Evolutionary conservation across 2,888 invertebrate genomes (phyloP).

Genomic region (Drosophila sordidula): DNA sequence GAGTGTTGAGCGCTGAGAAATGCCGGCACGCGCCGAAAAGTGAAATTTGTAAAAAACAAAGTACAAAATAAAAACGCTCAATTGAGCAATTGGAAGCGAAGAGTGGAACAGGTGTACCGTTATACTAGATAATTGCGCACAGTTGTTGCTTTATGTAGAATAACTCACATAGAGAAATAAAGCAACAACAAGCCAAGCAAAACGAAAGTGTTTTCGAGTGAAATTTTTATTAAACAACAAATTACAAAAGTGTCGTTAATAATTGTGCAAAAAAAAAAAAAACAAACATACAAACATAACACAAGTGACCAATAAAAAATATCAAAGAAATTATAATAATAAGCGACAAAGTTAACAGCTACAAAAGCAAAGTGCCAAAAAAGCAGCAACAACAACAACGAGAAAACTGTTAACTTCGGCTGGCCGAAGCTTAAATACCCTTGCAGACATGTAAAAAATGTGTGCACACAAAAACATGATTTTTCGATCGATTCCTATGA

Average conservation of each 20-base stretch:
- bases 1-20: constrained; percentile 4
- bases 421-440: not conserved
- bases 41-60: constrained; percentile 39
- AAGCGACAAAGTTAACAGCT: constrained; percentile 25
- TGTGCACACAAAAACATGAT: no score
- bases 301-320: constrained; percentile 32
- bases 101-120: constrained; percentile 11
- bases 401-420: not conserved
- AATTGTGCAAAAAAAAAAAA: constrained; percentile 56
- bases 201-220: constrained; percentile 43
- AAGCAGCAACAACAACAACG: constrained; percentile 8
- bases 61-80: not conserved
- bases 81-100: constrained; percentile 4
- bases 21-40: constrained; percentile 43
- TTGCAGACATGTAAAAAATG: not conserved
- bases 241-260: constrained; percentile 47
- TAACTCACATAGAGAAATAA: constrained; percentile 2
- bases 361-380: constrained; percentile 24
- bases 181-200: constrained; percentile 6
- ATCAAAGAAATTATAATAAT: constrained; percentile 27
- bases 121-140: constrained; percentile 11
- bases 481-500: no score
- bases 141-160: constrained; percentile 6
- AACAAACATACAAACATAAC: constrained; percentile 24
- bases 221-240: constrained; percentile 47